Base-by-base conservation (phyloP, 2,113 vertebrate genomes). In the Aphelocoma coerulescens region DNA sequence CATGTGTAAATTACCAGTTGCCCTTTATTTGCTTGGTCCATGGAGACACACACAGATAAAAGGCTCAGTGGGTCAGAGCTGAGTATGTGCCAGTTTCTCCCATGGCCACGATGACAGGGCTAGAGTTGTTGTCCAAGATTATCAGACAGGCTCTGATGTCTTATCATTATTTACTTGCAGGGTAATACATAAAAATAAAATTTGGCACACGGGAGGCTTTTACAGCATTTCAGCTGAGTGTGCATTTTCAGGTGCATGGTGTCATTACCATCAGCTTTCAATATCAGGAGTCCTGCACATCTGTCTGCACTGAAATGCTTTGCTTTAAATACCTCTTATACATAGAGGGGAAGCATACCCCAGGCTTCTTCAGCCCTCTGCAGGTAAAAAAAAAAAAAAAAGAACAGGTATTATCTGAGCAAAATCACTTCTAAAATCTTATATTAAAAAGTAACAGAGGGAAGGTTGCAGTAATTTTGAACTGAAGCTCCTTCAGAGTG, bases 1-100 rank as follows among this genome's bases (percentile, higher is more conserved):
- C 98, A 98, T 98, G 98, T 99, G 98, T 98, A 99, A 98, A 99
- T 99, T 95, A 97, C 96, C 83, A 9, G 82, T 97, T 98, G 98
- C 97, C 98, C 97, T 98, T 98, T 98, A 97, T 98, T 98, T 98
- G 96, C 93, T 93, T 33, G 44, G 98, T 98, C 98, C 95, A 9
- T 96, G 95, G 98, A 98, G 98, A 98, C 98, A 98, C 96, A 97
- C 7, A 55, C 95, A 97, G 98, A 98, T 98, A 98, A 98, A 98
- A 98, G 96, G 75, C 97, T 96, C 52, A 0, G 83, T 91, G 96
- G 98, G 98, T 98, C 98, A 97, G 94, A 93, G 94, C 96, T 98
- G 96, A 80, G 91, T 91, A 85, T 33, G 61, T 94, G 96, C 95
- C 18, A 11, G 97, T 96, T 98, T 96, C 98, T 98, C 97, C 87